Base-by-base conservation (phyloP, 2,113 vertebrate species). In the Coturnix japonica region DNA sequence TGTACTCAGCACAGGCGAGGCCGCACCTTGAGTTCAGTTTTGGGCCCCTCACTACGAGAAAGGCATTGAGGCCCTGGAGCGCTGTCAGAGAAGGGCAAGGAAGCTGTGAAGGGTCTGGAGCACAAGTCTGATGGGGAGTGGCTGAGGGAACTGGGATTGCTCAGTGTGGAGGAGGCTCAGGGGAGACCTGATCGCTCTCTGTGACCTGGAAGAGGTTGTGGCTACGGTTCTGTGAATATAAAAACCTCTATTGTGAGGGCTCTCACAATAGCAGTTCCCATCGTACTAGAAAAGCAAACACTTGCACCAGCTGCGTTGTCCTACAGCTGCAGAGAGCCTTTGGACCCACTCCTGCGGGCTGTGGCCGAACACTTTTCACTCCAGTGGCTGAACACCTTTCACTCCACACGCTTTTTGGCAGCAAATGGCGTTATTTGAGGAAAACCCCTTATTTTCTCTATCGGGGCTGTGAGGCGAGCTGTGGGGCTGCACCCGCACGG, bases 261-360 rank as follows among this genome's bases (percentile, higher is more conserved):
- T n/a, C 35, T 77, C 41, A 17, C 26, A 59, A 20, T 0, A 57
- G 4, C 6, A 15, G 20, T n/a, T 73, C 33, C 39, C 41, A 4
- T 1, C 25, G 33, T 15, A 2, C 25, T 17, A 65, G 13, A 18
- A 43, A 13, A 0, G 33, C 8, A 10, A 33, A n/a, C 16, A 39
- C 76, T 22, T 2, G 23, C 6, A 63, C 70, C 46, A 73, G 89
- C n/a, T 35, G 47, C 31, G 21, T 9, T 16, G 19, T 33, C 54
- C 9, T 41, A 3, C 2, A 3, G 7, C n/a, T 2, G 23, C 1
- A 11, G 39, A 22, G 5, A 30, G 8, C 30, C 64, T 17, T 8
- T 0, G 44, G 49, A 35, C 60, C 60, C 6, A 3, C 14, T 46
- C 67, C 57, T 14, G 57, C 30, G 14, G 64, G 63, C 57, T 14